phyloP scores from a whole-genome alignment of 1,140 invertebrate species.

The Panagrolaimus sp. region DNA sequence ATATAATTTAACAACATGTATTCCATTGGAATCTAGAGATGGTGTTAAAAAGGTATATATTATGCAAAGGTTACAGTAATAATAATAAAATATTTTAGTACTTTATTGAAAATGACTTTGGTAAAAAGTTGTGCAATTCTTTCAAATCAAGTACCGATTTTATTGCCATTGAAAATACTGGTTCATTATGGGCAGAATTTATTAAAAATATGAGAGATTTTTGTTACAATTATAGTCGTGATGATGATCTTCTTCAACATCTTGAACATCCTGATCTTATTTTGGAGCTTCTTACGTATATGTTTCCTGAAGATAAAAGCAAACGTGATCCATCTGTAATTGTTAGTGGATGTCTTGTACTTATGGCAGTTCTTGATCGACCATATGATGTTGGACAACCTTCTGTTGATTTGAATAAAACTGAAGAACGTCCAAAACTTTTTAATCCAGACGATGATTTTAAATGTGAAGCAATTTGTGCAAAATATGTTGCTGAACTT shows the following conservation, averaged over 20 bases:
- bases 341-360: background rate
- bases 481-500: no score
- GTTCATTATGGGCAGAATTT: background rate
- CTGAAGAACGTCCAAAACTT: no score
- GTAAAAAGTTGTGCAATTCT: no score
- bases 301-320: background rate
- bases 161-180: background rate
- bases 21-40: background rate
- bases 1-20: slow-evolving; percentile 1
- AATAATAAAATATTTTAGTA: no score
- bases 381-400: background rate
- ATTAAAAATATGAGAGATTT: background rate
- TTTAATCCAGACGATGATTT: no score
- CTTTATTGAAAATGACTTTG: no score
- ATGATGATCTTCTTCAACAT: background rate
- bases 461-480: no score
- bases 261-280: background rate
- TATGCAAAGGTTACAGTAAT: no score
- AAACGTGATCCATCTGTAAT: background rate
- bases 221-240: background rate
- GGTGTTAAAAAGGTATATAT: background rate
- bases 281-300: background rate
- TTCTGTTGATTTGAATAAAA: background rate
- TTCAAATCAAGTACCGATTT: background rate
- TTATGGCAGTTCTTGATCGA: background rate